Evolutionary conservation across 2,113 vertebrate genomes (phyloP), one percentile per base, ranked within the genome.

Genomic region (Synodontis membranacea): DNA sequence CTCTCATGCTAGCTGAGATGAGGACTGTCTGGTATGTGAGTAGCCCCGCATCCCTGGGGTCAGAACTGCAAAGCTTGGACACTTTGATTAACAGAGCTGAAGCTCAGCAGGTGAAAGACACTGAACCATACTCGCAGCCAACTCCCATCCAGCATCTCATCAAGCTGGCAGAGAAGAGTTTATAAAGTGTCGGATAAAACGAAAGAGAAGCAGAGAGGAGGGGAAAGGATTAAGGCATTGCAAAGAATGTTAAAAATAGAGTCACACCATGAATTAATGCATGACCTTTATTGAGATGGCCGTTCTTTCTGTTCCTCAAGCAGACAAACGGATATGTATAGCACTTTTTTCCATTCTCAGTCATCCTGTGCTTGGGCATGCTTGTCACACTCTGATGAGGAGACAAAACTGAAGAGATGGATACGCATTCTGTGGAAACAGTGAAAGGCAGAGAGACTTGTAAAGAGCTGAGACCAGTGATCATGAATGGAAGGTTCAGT

Each of bases 71-170:
- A 81, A 70, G 31, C 46, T 34, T 81, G 50, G 48, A 86, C 85
- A 60, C 64, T 81, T 86, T 86, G 85, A 86, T 86, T 81, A 86
- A 66, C 28, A 46, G 78, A 58, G 75, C 48, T 42, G 76, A 68
- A 66, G 75, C 84, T 66, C 84, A 50, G 62, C 50, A 66, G 64
- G 84, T 79, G 84, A 86, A 86, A 68, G 48, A 70, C 62, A 70
- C 60, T 56, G 84, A 86, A 70, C 34, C 78, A 56, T 5, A 84
- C 68, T 54, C 28, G 3, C 34, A 80, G 34, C 52, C 48, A 21
- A 79, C 48, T 52, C n/a, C 44, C 25, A 39, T 60, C 37, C 75
- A 64, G 42, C 42, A 78, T 66, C 42, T 79, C 72, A 75, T 78
- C 56, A 78, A 44, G 31, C n/a, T 37, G 84, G 19, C 42, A 85